These are phyloP conservation scores for Blastobasis lacticolella DNA, from an alignment of 2,888 invertebrate genomes.

Conservation along the genomic window DNA sequence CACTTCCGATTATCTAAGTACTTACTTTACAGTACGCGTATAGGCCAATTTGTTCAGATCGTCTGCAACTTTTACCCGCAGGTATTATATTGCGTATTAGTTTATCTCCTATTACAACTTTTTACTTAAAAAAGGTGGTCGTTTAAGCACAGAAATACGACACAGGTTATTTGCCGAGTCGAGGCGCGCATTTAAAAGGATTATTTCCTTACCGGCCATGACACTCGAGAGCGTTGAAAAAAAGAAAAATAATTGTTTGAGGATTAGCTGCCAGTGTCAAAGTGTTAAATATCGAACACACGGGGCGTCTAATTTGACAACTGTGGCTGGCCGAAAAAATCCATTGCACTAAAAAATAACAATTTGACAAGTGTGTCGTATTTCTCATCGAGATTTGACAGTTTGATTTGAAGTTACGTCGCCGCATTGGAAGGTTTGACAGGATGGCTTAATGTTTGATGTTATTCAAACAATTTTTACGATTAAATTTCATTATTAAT, in stretches of 20 bases:
- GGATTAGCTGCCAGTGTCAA: constrained; percentile 74
- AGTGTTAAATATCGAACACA: constrained; percentile 73
- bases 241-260: constrained; percentile 52
- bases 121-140: constrained; percentile 28
- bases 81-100: too few species aligned
- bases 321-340: constrained; percentile 46
- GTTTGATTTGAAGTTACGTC: constrained; percentile 51
- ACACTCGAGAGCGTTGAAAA: constrained; percentile 53
- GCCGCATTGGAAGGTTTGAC: constrained; percentile 30
- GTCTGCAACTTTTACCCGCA: too few species aligned
- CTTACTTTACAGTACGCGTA: too few species aligned
- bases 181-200: constrained; percentile 62
- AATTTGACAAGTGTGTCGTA: constrained; percentile 63
- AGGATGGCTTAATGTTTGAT: constrained; percentile 51
- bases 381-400: constrained; percentile 62
- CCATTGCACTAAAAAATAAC: constrained; percentile 34
- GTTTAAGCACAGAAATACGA: constrained; percentile 52
- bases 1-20: too few species aligned
- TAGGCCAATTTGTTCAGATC: too few species aligned
- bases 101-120: constrained; percentile 47
- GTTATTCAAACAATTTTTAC: constrained; percentile 51
- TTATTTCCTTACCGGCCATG: constrained; percentile 57
- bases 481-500: constrained; percentile 39
- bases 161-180: constrained; percentile 49
- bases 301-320: constrained; percentile 66